Conservation (phyloP, 2,113 vertebrate genomes). For the Mormoops blainvillei region DNA sequence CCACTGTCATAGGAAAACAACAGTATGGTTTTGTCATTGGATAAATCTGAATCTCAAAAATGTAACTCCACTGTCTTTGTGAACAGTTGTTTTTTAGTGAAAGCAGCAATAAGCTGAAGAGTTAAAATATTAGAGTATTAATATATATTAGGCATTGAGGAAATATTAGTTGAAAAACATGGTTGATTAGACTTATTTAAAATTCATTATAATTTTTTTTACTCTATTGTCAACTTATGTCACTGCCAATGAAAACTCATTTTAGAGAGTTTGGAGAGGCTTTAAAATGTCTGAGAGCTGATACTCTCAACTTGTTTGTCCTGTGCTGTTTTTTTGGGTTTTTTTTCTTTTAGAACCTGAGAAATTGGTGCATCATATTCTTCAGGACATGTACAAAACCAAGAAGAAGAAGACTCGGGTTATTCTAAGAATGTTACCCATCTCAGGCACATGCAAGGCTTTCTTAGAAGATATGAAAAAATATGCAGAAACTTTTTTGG, state of each 20-base stretch:
- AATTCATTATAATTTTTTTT: not conserved
- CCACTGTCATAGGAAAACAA: not conserved
- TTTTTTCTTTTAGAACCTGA: constrained; percentile 85
- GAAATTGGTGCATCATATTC: constrained; percentile 92
- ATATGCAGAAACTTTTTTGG: constrained; percentile 89
- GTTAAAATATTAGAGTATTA: constrained; percentile 4
- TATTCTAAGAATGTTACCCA: constrained; percentile 94
- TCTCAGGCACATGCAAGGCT: constrained; percentile 93
- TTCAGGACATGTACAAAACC: constrained; percentile 90
- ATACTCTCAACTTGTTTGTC: not conserved
- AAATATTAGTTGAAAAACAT: not conserved
- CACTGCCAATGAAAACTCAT: not conserved
- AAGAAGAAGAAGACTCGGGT: constrained; percentile 93
- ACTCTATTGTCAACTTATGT: not conserved
- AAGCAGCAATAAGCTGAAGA: not conserved
- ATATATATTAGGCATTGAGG: not conserved
- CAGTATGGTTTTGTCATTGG: not conserved
- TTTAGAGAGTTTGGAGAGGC: not conserved
- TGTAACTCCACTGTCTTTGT: not conserved
- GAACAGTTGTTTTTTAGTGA: not conserved
- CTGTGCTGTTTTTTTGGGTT: not conserved
- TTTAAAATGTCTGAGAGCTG: not conserved
- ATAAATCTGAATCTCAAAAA: not conserved
- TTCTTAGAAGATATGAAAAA: constrained; percentile 94
- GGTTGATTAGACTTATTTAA: not conserved